phyloP scores from a whole-genome alignment of 2,113 vertebrate species.

The Rhinoderma darwinii region DNA sequence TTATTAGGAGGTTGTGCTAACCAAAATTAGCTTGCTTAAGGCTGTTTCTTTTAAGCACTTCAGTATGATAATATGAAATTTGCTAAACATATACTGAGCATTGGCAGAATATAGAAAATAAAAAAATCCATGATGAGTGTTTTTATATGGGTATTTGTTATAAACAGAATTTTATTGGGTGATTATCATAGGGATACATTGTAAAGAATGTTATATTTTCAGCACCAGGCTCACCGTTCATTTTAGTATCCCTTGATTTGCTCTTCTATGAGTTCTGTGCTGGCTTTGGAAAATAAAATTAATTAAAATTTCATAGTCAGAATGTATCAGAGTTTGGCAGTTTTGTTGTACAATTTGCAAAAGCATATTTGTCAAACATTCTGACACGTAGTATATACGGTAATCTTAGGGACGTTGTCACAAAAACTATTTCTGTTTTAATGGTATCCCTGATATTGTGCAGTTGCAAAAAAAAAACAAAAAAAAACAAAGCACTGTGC shows the following conservation, averaged over 20 bases:
- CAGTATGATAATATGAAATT: constrained; percentile 19
- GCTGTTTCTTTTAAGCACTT: constrained; percentile 14
- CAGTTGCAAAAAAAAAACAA: too few species aligned
- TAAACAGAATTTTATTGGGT: constrained; percentile 23
- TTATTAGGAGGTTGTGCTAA: not conserved
- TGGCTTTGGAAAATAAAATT: not conserved
- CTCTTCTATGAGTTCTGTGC: not conserved
- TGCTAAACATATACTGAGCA: not conserved
- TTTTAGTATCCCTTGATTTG: constrained; percentile 16
- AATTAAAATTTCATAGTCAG: not conserved
- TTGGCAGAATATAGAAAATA: constrained; percentile 12
- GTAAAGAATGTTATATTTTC: not conserved
- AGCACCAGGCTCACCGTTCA: not conserved
- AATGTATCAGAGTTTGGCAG: not conserved
- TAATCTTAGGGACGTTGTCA: not conserved
- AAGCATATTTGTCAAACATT: not conserved
- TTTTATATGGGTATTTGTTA: constrained; percentile 7
- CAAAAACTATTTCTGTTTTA: not conserved
- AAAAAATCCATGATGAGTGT: not conserved
- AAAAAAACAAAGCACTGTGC: too few species aligned
- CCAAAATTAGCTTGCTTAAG: constrained; percentile 23
- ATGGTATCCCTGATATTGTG: too few species aligned
- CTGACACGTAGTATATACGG: not conserved
- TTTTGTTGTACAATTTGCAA: not conserved
- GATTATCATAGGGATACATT: constrained; percentile 15